Evolutionary conservation across 1,140 invertebrate genomes (phyloP), one percentile per base, ranked within the genome.

Genomic region (Drusus annulatus): DNA sequence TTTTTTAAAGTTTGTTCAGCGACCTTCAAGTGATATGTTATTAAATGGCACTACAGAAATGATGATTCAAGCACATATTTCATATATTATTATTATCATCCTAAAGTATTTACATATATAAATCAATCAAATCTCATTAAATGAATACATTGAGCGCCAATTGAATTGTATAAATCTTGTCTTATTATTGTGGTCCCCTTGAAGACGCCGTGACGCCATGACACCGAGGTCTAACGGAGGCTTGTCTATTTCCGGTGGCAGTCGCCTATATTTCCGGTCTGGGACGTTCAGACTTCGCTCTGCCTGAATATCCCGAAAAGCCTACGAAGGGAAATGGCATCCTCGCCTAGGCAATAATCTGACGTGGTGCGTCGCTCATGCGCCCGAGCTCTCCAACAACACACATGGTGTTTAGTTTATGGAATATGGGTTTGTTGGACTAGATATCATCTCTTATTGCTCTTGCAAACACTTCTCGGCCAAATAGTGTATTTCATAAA

Each of bases 201-300:
- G 1, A 45, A 45, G 36, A 45, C 36, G 17, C 68, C 52, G 60
- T 31, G 71, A 75, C 71, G 71, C 58, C 54, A 75, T 75, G 62
- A 78, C 17, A 51, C 60, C 76, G 17, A 52, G 76, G 23, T 78
- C 51, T 78, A 65, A 51, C 68, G 54, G 65, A 68, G 71, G 50
- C 76, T 78, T 65, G 76, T 56, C 69, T 81, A 81, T 81, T 81
- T 81, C 80, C 80, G 19, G 76, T 65, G 45, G 45, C 65, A 68
- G 80, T 63, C 80, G 76, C 75, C 68, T 79, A 81, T 79, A 81
- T 81, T 81, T 81, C 80, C 80, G 76, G 58, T 76, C 69, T 21
- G 80, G 76, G 75, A 74, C 74, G 74, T 73, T 73, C 65, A 31
- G 76, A 76, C 80, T 81, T 76, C 78, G 68, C 63, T 28, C 23